phyloP scores from a whole-genome alignment of 2,888 invertebrate species.

The Phragmatobia fuliginosa region DNA sequence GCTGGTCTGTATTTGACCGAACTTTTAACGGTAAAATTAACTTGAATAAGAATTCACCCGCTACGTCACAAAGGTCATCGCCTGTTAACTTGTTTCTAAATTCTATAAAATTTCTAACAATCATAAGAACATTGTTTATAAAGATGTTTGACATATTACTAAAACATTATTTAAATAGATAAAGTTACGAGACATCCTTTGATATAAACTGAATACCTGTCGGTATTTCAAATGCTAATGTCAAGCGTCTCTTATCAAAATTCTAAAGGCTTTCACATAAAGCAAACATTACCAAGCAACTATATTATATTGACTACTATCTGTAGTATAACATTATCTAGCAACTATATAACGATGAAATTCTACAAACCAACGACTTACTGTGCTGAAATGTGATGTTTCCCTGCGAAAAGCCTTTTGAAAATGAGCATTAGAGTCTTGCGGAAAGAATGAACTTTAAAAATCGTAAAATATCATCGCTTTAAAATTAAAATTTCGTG shows the following conservation, averaged over 20 bases:
- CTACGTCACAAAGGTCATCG: not conserved
- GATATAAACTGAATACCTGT: slow-evolving; percentile 31
- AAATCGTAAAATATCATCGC: no score
- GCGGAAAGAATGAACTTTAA: no score
- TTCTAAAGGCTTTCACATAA: slow-evolving; percentile 37
- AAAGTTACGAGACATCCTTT: slow-evolving; percentile 30
- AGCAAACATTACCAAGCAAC: slow-evolving; percentile 19
- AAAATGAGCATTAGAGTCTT: no score
- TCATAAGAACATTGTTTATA: not conserved
- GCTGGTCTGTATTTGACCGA: no score
- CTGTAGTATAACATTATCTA: not conserved
- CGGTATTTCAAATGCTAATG: slow-evolving; percentile 31
- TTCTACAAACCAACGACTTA: no score
- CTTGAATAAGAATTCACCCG: not conserved
- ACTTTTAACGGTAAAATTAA: no score
- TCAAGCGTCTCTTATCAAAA: slow-evolving; percentile 30
- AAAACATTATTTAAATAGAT: slow-evolving; percentile 18
- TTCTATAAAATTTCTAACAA: not conserved
- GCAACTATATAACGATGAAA: not conserved
- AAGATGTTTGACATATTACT: not conserved
- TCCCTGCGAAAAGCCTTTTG: no score
- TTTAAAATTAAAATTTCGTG: no score
- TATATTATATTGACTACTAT: slow-evolving; percentile 13
- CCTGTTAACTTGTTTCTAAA: not conserved
- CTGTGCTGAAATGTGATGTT: no score